Evolutionary conservation across 2,888 invertebrate genomes (phyloP).

Genomic region (Calephelis perditalis): DNA sequence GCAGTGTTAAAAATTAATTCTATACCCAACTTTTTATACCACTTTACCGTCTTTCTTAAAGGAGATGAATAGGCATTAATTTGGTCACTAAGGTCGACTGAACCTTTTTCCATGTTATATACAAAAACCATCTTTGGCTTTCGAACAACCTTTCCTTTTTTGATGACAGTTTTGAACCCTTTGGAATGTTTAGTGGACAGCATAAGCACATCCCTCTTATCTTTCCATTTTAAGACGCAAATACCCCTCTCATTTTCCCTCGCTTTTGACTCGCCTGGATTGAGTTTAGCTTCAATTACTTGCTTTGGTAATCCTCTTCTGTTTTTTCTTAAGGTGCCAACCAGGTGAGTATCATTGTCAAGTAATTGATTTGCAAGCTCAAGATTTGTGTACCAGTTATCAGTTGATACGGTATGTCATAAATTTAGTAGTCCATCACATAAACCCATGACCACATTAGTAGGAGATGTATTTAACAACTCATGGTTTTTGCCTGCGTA

Average conservation of each 20-base stretch:
- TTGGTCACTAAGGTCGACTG: conserved; percentile 43
- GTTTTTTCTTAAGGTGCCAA: no score
- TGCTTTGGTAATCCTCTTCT: no score
- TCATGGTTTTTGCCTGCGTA: not conserved
- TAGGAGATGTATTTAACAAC: no score
- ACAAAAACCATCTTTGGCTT: conserved; percentile 18
- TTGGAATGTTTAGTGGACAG: conserved; percentile 41
- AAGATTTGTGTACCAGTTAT: no score
- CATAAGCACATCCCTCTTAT: conserved; percentile 32
- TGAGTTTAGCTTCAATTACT: conserved; percentile 19
- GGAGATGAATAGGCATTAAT: conserved; percentile 34
- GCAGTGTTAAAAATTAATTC: conserved; percentile 39
- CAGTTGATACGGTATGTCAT: conserved; percentile 27
- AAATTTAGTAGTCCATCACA: not conserved
- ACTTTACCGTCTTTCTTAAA: conserved; percentile 41
- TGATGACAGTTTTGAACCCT: conserved; percentile 18
- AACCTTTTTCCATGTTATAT: conserved; percentile 40
- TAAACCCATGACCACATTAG: not conserved
- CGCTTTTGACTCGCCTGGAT: conserved; percentile 33
- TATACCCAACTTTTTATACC: conserved; percentile 42
- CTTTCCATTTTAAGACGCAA: conserved; percentile 34
- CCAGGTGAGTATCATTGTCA: no score
- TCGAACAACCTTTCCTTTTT: no score
- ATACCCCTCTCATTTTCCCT: conserved; percentile 38
- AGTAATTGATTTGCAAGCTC: no score